Evolutionary conservation across 2,113 vertebrate genomes (phyloP), one percentile per base, ranked within the genome.

Genomic region (Scytalopus superciliaris): DNA sequence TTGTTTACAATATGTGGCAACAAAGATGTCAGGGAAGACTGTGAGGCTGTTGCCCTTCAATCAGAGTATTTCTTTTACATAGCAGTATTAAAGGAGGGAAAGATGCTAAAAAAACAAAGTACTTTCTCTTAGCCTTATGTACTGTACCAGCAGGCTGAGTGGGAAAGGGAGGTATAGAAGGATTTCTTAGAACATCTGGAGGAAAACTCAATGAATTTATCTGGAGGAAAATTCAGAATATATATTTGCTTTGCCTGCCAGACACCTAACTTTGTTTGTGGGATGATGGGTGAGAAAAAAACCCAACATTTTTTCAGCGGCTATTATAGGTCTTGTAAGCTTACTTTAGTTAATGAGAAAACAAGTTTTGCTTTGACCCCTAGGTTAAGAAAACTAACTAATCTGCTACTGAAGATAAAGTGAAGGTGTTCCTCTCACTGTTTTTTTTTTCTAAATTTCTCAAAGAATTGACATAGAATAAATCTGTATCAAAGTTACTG

Each of bases 231-330:
- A n/a, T 47, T 60, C 31, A 44, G n/a, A 69, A 66, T 69, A 49
- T 39, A 28, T 53, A 56, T 50, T 10, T 7, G 49, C 8, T 67
- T 78, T 69, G 5, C 22, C 21, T 49, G 30, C 22, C 28, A 81
- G 91, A 57, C 3, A n/a, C 2, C 6, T 84, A 11, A 53, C 60
- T 60, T 49, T 76, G 4, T 57, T 35, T 83, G 49, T 22, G 16
- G 44, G 5, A 7, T 69, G 27, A 2, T 5, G 59, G 47, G n/a
- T 39, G 23, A 72, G 40, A 23, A 79, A 79, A 84, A 87, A 0
- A 18, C 0, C 1, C 6, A 33, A 5, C 0, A 9, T 47, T 64
- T 59, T 67, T 89, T 77, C 30, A 62, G 1, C 3, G 14, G 3
- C 14, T 70, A 40, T 53, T 62, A 12, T 21, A 28, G 13, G 18